A percentile compares a stretch with the other conserved stretches of the same genome.
Conservation (phyloP, 2,888 invertebrate species). For the Drosophila anomalata region DNA sequence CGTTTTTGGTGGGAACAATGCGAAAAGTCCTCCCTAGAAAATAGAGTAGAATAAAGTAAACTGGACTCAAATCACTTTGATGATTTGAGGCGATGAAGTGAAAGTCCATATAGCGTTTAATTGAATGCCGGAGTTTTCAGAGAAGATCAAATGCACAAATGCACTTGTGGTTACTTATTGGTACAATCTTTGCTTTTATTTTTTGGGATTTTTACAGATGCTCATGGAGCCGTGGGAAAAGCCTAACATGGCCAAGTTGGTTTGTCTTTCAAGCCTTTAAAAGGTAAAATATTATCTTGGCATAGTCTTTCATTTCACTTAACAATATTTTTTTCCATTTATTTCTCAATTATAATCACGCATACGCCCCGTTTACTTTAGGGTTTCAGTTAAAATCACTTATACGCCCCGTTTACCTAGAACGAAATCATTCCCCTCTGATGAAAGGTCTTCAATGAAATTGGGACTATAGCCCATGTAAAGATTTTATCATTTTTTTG, state of each 20-base stretch:
- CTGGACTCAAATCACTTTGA: conserved; percentile 26
- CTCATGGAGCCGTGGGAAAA: background rate
- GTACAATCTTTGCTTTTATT: conserved; percentile 2
- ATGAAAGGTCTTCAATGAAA: too few relatives aligned
- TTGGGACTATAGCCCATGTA: too few relatives aligned
- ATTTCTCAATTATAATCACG: background rate
- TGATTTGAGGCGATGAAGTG: conserved; percentile 47
- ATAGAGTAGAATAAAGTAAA: conserved; percentile 19
- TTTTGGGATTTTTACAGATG: background rate
- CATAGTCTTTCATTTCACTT: too few relatives aligned
- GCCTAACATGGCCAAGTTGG: background rate
- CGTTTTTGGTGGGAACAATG: conserved; percentile 42
- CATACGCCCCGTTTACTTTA: background rate
- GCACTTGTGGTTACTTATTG: conserved; percentile 5
- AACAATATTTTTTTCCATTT: too few relatives aligned
- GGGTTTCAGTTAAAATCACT: background rate
- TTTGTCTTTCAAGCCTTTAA: background rate
- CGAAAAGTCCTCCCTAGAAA: conserved; percentile 11
- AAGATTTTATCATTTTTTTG: background rate
- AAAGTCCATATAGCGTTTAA: conserved; percentile 41
- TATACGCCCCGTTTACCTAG: background rate
- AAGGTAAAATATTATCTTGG: background rate
- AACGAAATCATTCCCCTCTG: background rate
- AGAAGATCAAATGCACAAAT: conserved; percentile 18
- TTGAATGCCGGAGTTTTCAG: conserved; percentile 29